Evolutionary conservation across 2,113 vertebrate species (phyloP).

Genomic region (Cololabis saira): DNA sequence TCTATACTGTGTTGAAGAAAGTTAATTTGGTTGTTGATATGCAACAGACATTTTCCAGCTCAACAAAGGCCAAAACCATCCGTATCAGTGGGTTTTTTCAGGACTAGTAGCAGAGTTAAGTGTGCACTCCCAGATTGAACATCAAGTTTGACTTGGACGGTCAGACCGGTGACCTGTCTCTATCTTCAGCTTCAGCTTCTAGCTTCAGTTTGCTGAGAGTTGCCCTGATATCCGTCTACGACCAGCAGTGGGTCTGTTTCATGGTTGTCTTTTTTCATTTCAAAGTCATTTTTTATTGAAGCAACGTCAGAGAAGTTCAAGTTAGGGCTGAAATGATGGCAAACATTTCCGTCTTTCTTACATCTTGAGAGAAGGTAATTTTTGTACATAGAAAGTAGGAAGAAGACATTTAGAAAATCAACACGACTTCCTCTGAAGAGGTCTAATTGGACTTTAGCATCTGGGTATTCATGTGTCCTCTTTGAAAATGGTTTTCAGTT

Average conservation of each 20-base stretch:
- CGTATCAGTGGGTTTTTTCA: too few species aligned
- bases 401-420: too few species aligned
- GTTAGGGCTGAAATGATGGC: neutral
- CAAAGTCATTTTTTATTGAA: neutral
- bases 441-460: too few species aligned
- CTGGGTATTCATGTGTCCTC: too few species aligned
- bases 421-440: too few species aligned
- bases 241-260: neutral
- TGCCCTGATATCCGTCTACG: slow-evolving; percentile 8
- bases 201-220: slow-evolving; percentile 10
- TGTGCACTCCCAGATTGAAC: neutral
- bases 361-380: neutral
- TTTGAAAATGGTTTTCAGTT: too few species aligned
- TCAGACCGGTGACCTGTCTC: slow-evolving; percentile 1
- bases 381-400: too few species aligned
- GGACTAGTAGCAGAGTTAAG: too few species aligned
- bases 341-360: neutral
- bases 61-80: too few species aligned
- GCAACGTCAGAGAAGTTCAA: neutral
- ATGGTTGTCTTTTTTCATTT: neutral
- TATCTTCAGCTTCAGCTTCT: slow-evolving; percentile 18
- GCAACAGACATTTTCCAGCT: too few species aligned
- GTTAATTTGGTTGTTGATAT: too few species aligned
- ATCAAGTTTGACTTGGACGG: neutral
- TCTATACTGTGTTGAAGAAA: too few species aligned